These are phyloP conservation scores for Cottus gobio DNA, from an alignment of 2,113 vertebrate species.

Conservation along the genomic window DNA sequence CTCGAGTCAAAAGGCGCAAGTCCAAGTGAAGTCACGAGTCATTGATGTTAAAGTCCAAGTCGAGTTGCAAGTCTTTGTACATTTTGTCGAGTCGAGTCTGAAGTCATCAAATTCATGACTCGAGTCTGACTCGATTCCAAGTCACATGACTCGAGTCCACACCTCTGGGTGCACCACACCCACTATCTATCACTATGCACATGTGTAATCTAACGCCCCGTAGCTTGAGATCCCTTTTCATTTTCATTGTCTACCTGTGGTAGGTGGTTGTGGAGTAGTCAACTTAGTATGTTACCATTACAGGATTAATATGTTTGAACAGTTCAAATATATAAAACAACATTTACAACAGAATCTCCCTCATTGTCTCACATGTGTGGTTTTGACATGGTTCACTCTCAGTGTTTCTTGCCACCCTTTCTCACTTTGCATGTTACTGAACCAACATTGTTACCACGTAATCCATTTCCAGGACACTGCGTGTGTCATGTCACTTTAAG, in stretches of 20 bases:
- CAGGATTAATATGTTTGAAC: not conserved
- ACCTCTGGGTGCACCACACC: constrained; percentile 47
- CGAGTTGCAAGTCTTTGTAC: too few relatives aligned
- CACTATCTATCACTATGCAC: constrained; percentile 9
- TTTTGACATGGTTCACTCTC: not conserved
- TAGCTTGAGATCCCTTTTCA: constrained; percentile 2
- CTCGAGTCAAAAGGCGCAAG: too few relatives aligned
- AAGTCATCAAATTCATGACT: too few relatives aligned
- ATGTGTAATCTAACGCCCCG: constrained; percentile 11
- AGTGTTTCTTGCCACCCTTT: not conserved
- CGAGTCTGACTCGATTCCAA: too few relatives aligned
- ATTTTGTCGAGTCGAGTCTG: too few relatives aligned
- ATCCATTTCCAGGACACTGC: not conserved
- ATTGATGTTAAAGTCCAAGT: too few relatives aligned
- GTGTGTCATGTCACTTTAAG: not conserved
- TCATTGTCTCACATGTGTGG: not conserved
- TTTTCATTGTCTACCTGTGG: not conserved
- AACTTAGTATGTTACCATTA: constrained; percentile 4
- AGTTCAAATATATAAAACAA: not conserved
- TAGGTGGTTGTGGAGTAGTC: not conserved
- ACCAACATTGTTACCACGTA: not conserved
- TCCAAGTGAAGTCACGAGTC: too few relatives aligned
- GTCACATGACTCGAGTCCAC: too few relatives aligned
- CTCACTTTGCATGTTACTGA: constrained; percentile 25
- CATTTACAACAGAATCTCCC: not conserved